Evolutionary conservation across 2,113 vertebrate genomes (phyloP).

Genomic region (Crotalus viridis): DNA sequence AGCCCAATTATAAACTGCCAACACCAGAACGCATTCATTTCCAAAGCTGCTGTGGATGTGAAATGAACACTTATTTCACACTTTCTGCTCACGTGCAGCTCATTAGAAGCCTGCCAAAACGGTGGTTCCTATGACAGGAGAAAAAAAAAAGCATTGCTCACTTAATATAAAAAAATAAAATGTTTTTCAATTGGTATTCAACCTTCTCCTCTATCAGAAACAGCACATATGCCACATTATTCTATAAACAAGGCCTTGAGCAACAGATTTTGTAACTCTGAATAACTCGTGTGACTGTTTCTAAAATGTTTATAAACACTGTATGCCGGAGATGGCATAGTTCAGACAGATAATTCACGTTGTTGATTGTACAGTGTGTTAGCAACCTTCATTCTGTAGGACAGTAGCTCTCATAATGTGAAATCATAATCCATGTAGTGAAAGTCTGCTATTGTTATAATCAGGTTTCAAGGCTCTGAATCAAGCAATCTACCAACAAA

Average conservation of each 20-base stretch:
- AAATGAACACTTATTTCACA: background rate
- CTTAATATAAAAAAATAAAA: background rate
- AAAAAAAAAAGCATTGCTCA: background rate
- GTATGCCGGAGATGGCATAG: background rate
- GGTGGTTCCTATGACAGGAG: rapidly evolving
- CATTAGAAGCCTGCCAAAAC: conserved; percentile 24
- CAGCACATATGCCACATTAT: background rate
- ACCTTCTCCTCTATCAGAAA: background rate
- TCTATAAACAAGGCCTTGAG: background rate
- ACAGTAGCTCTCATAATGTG: background rate
- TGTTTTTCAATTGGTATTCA: background rate
- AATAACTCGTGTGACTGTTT: background rate
- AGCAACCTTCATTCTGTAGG: background rate
- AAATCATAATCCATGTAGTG: conserved; percentile 37
- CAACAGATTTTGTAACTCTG: background rate
- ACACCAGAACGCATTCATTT: background rate
- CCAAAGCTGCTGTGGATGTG: background rate
- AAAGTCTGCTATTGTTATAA: conserved; percentile 15
- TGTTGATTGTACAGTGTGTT: conserved; percentile 2
- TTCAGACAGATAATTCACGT: background rate
- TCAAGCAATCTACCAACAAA: conserved; percentile 22
- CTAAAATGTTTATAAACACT: background rate
- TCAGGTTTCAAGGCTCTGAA: conserved; percentile 5
- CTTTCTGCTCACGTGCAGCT: background rate
- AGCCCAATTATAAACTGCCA: background rate